Evolutionary conservation across 1,140 invertebrate genomes (phyloP).

Genomic region (Cecropterus lyciades): DNA sequence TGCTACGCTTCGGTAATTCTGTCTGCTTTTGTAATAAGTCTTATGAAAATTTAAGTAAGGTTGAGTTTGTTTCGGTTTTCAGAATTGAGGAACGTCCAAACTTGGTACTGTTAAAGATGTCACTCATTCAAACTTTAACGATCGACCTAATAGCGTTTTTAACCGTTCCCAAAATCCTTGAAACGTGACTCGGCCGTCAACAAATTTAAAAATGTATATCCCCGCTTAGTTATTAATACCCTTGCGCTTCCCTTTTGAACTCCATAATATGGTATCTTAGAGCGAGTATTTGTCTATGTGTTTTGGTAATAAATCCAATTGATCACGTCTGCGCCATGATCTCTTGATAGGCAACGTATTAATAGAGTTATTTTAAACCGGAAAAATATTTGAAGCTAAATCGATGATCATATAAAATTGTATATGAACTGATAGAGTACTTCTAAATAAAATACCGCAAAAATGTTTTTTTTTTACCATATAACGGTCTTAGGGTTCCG

Average conservation of each 20-base stretch:
- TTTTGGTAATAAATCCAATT: conserved; percentile 53
- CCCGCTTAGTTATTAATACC: conserved; percentile 71
- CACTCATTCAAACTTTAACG: conserved; percentile 82
- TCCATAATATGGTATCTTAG: conserved; percentile 59
- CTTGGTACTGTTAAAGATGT: conserved; percentile 72
- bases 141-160: conserved; percentile 81
- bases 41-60: conserved; percentile 34
- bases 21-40: conserved; percentile 7
- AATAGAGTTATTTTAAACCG: conserved; percentile 25
- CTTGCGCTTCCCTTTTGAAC: conserved; percentile 71
- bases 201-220: conserved; percentile 77
- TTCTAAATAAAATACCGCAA: no score
- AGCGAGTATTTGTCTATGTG: conserved; percentile 61
- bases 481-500: no score
- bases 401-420: not conserved
- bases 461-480: no score
- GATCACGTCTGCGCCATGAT: conserved; percentile 37
- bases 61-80: conserved; percentile 11
- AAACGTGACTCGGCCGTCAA: conserved; percentile 79
- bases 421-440: no score
- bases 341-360: conserved; percentile 32
- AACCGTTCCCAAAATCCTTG: conserved; percentile 80
- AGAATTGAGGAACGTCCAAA: conserved; percentile 29
- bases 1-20: conserved; percentile 23
- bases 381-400: conserved; percentile 6